Evolutionary conservation across 2,888 invertebrate genomes (phyloP).

Genomic region (Dexiosoma caninum): DNA sequence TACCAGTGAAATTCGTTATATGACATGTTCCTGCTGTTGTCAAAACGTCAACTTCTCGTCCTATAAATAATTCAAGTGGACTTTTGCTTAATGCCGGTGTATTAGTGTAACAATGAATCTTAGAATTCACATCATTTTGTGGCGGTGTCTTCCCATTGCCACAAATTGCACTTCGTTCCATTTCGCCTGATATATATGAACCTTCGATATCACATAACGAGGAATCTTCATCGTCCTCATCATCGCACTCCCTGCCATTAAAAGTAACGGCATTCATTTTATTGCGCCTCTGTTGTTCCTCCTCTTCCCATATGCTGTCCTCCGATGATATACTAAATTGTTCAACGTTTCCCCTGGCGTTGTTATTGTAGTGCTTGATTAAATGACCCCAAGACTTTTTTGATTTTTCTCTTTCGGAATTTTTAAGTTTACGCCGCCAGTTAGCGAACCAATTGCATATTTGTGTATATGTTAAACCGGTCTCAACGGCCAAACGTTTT

Average conservation of each 20-base stretch:
- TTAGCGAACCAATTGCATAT: slow-evolving; percentile 91
- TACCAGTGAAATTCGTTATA: slow-evolving; percentile 50
- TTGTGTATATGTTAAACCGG: slow-evolving; percentile 88
- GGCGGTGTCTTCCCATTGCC: background rate
- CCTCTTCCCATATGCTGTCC: slow-evolving; percentile 88
- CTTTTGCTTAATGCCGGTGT: slow-evolving; percentile 24
- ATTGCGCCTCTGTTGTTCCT: slow-evolving; percentile 56
- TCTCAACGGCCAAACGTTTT: slow-evolving; percentile 84
- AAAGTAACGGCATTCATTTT: slow-evolving; percentile 21
- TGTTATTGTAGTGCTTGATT: slow-evolving; percentile 83
- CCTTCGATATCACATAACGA: slow-evolving; percentile 57
- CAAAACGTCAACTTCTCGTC: slow-evolving; percentile 39
- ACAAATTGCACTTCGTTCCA: slow-evolving; percentile 16
- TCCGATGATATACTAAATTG: slow-evolving; percentile 88
- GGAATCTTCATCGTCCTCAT: slow-evolving; percentile 65
- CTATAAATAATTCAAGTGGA: slow-evolving; percentile 53
- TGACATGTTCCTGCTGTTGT: slow-evolving; percentile 66
- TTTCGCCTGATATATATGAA: slow-evolving; percentile 37
- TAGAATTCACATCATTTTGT: slow-evolving; percentile 1
- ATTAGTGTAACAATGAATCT: slow-evolving; percentile 51
- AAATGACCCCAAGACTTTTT: slow-evolving; percentile 86
- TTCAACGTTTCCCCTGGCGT: slow-evolving; percentile 87
- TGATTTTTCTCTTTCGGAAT: slow-evolving; percentile 84
- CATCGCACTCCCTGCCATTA: slow-evolving; percentile 65
- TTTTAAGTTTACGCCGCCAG: slow-evolving; percentile 87